Percentiles rank a stretch among this genome's conserved stretches.
phyloP scores from a whole-genome alignment of 2,797 vertebrate genomes.

The Gymnoscopelus braueri region DNA sequence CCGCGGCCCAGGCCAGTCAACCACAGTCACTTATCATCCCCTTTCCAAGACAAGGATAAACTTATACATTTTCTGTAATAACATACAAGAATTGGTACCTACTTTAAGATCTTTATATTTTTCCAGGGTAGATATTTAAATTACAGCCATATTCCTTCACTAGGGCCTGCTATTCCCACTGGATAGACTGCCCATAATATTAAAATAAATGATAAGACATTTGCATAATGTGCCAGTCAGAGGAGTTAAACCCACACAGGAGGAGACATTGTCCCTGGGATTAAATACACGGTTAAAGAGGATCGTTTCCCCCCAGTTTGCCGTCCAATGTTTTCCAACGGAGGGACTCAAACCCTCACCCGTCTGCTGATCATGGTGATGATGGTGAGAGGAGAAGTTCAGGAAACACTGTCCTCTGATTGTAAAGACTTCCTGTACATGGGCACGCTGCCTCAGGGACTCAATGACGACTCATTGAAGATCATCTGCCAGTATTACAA shows the following conservation, averaged over 20 bases:
- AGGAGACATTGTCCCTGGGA: conserved; percentile 11
- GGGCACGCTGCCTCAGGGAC: conserved; percentile 80
- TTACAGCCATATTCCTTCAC: conserved; percentile 23
- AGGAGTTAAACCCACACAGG: conserved; percentile 7
- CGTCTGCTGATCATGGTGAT: conserved; percentile 31
- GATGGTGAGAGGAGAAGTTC: conserved; percentile 68
- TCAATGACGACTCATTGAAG: conserved; percentile 71
- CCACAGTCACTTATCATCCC: too few relatives aligned
- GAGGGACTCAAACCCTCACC: conserved; percentile 22
- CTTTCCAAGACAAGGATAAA: too few relatives aligned
- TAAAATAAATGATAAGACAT: conserved; percentile 55
- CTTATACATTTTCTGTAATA: too few relatives aligned
- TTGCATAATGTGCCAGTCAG: conserved; percentile 57
- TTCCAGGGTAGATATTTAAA: background rate
- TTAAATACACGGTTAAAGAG: conserved; percentile 13
- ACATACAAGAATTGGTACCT: too few relatives aligned
- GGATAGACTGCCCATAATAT: conserved; percentile 15
- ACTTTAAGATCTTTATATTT: too few relatives aligned
- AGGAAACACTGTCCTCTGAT: conserved; percentile 77
- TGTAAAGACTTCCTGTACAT: conserved; percentile 86
- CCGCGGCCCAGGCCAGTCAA: too few relatives aligned
- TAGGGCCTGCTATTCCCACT: background rate
- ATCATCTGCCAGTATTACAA: conserved; percentile 86
- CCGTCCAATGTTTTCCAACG: conserved; percentile 34
- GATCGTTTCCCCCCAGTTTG: background rate